phyloP scores from a whole-genome alignment of 2,797 vertebrate genomes.

The Leptoclinus maculatus region DNA sequence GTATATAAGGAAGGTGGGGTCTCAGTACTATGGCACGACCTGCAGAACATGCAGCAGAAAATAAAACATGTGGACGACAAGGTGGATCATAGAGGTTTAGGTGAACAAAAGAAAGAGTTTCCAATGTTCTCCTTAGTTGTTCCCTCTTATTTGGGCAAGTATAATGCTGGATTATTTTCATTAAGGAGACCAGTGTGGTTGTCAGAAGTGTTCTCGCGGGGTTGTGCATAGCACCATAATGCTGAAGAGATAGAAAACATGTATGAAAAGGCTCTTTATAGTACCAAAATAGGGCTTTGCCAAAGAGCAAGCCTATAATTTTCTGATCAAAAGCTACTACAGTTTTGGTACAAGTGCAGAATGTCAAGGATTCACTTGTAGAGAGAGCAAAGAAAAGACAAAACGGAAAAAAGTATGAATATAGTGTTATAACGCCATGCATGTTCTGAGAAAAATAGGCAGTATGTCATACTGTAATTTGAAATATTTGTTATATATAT shows the following conservation, averaged over 20 bases:
- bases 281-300: slow-evolving; percentile 34
- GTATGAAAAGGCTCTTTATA: slow-evolving; percentile 32
- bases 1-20: slow-evolving; percentile 44
- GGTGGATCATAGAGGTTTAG: slow-evolving; percentile 50
- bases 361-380: slow-evolving; percentile 39
- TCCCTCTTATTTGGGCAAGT: slow-evolving; percentile 47
- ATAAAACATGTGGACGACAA: slow-evolving; percentile 49
- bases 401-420: background rate
- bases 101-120: slow-evolving; percentile 40
- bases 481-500: slow-evolving; percentile 3
- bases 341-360: slow-evolving; percentile 48
- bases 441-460: background rate
- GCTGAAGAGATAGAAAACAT: slow-evolving; percentile 39
- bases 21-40: slow-evolving; percentile 40
- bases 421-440: background rate
- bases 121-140: slow-evolving; percentile 25
- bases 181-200: slow-evolving; percentile 20
- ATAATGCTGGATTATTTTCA: slow-evolving; percentile 38
- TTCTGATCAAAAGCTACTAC: slow-evolving; percentile 45
- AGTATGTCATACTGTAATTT: background rate
- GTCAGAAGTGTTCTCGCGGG: slow-evolving; percentile 40
- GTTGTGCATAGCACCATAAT: slow-evolving; percentile 32
- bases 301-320: slow-evolving; percentile 40
- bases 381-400: background rate
- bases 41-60: slow-evolving; percentile 53